phyloP scores from a whole-genome alignment of 2,113 vertebrate genomes.

The Pipa parva region DNA sequence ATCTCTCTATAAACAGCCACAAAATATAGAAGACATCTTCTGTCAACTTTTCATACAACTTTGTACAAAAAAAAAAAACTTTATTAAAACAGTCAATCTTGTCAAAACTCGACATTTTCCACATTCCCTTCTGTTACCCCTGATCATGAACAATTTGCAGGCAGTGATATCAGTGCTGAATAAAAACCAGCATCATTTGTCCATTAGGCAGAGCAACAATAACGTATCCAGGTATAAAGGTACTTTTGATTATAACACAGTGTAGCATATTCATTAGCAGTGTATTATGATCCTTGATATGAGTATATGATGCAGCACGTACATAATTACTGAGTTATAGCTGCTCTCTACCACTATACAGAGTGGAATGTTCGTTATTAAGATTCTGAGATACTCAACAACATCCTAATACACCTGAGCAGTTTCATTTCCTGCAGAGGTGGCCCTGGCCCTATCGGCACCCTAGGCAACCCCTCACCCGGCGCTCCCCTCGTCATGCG shows the following conservation, averaged over 20 bases:
- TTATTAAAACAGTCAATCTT: constrained; percentile 27
- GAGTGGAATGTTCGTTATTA: no score
- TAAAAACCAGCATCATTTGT: not conserved
- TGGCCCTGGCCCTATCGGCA: no score
- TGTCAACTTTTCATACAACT: constrained; percentile 40
- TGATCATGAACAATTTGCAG: constrained; percentile 6
- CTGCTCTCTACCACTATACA: no score
- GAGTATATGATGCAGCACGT: not conserved
- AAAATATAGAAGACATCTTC: constrained; percentile 41
- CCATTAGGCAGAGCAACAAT: not conserved
- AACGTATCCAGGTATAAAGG: no score
- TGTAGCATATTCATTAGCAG: not conserved
- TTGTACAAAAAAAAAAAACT: constrained; percentile 34
- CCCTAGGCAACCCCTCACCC: no score
- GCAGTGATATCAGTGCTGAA: constrained; percentile 9
- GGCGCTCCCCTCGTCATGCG: no score
- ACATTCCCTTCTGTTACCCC: not conserved
- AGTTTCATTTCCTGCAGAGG: no score
- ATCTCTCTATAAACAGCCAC: constrained; percentile 42
- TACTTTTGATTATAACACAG: constrained; percentile 10
- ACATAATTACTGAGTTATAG: not conserved
- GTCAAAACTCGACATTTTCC: constrained; percentile 20
- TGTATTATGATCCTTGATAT: not conserved
- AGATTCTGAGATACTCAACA: no score
- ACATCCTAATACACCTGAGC: no score